A percentile compares a stretch with the other conserved stretches of the same genome.
phyloP scores from a whole-genome alignment of 2,113 vertebrate genomes.

The Prionailurus viverrinus region DNA sequence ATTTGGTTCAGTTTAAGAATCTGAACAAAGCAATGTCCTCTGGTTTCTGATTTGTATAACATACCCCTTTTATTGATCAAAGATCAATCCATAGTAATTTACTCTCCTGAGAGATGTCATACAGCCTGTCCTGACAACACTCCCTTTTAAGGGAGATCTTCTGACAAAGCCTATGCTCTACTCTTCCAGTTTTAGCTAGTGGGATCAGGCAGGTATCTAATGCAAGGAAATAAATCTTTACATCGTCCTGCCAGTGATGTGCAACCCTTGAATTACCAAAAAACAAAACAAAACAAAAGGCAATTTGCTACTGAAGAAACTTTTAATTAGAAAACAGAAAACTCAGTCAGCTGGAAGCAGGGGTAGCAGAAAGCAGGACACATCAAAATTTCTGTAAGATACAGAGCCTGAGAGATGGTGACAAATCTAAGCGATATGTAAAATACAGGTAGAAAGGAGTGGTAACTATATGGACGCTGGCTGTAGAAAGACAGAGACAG shows the following conservation, averaged over 20 bases:
- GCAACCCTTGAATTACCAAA: neutral
- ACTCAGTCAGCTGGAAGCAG: neutral
- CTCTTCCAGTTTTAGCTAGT: neutral
- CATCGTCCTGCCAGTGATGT: neutral
- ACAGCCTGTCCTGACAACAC: neutral
- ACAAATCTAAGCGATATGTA: neutral
- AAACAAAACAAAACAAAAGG: neutral
- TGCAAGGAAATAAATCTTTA: neutral
- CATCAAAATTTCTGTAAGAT: neutral
- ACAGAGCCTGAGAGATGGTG: neutral
- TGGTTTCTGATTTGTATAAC: neutral
- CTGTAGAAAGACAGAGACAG: neutral
- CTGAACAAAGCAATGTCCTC: neutral
- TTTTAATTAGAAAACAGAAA: constrained; percentile 31
- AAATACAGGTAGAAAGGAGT: neutral
- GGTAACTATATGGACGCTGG: neutral
- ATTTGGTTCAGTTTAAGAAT: neutral
- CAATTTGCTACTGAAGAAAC: neutral
- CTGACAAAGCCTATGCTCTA: neutral
- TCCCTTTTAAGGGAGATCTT: neutral
- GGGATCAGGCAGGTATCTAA: neutral
- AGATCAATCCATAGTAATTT: neutral
- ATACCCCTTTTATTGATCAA: neutral
- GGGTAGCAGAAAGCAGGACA: rapidly evolving
- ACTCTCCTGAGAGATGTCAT: neutral